phyloP scores from a whole-genome alignment of 2,888 invertebrate genomes.

The Diarsia brunnea region DNA sequence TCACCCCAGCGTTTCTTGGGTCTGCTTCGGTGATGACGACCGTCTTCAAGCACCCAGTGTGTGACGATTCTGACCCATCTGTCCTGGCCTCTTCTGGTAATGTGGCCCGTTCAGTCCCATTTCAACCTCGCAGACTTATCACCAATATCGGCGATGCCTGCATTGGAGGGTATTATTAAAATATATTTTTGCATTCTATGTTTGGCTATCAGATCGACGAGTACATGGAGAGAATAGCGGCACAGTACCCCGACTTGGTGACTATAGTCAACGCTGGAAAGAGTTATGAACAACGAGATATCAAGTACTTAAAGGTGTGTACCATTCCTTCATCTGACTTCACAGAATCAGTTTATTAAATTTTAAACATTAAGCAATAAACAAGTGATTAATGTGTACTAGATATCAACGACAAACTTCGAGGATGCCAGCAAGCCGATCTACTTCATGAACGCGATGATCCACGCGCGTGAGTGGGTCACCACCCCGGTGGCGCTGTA shows the following conservation, averaged over 20 bases:
- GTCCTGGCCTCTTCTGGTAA: too few relatives aligned
- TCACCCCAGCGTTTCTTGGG: too few relatives aligned
- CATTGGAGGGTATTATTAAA: too few relatives aligned
- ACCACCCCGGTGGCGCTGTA: constrained; percentile 91
- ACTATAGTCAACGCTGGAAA: constrained; percentile 90
- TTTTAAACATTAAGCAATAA: not conserved
- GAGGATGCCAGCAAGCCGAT: constrained; percentile 83
- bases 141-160: too few relatives aligned
- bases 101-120: too few relatives aligned
- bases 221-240: constrained; percentile 87
- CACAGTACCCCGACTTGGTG: constrained; percentile 87
- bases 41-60: too few relatives aligned
- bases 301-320: constrained; percentile 90
- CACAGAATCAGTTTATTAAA: too few relatives aligned
- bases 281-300: constrained; percentile 90
- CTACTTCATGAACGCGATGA: constrained; percentile 90
- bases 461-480: constrained; percentile 93
- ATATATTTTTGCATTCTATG: too few relatives aligned
- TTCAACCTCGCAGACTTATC: too few relatives aligned
- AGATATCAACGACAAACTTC: constrained; percentile 91
- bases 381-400: not conserved
- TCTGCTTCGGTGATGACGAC: too few relatives aligned
- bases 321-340: not conserved
- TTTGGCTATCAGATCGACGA: constrained; percentile 83
- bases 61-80: too few relatives aligned